These are phyloP conservation scores for Bursaphelenchus okinawaensis DNA, from an alignment of 2,888 invertebrate genomes.

Conservation along the genomic window DNA sequence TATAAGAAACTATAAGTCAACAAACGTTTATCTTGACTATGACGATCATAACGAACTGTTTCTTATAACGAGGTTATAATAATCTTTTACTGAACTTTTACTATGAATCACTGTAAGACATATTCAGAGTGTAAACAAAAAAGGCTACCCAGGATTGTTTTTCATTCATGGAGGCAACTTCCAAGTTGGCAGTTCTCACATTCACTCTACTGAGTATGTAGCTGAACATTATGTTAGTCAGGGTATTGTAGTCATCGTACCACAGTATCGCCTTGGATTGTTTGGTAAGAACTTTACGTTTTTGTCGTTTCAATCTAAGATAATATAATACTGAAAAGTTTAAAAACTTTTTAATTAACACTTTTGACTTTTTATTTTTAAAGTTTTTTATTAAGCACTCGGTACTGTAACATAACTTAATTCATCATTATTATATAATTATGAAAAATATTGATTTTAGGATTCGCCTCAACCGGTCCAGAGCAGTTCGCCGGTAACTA, in stretches of 20 bases:
- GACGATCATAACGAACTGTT: no score
- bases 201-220: constrained; percentile 11
- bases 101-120: no score
- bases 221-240: constrained; percentile 22
- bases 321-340: no score
- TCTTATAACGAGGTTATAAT: no score
- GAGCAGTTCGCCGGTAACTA: constrained; percentile 28
- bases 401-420: background rate
- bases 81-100: no score
- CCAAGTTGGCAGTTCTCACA: constrained; percentile 18
- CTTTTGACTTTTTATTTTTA: no score
- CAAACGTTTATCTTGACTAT: no score
- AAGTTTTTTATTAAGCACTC: background rate
- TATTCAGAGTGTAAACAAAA: constrained; percentile 5
- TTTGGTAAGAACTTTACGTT: constrained; percentile 14
- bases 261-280: constrained; percentile 30
- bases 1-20: no score
- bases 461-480: constrained; percentile 30
- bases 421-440: background rate
- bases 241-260: constrained; percentile 30
- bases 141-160: constrained; percentile 20
- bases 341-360: no score
- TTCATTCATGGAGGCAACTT: constrained; percentile 24
- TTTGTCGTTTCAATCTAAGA: background rate
- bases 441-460: constrained; percentile 9